A percentile compares a stretch with the other conserved stretches of the same genome.
Conservation (phyloP, 2,888 invertebrate species). For the Acanthosepion esculentum region DNA sequence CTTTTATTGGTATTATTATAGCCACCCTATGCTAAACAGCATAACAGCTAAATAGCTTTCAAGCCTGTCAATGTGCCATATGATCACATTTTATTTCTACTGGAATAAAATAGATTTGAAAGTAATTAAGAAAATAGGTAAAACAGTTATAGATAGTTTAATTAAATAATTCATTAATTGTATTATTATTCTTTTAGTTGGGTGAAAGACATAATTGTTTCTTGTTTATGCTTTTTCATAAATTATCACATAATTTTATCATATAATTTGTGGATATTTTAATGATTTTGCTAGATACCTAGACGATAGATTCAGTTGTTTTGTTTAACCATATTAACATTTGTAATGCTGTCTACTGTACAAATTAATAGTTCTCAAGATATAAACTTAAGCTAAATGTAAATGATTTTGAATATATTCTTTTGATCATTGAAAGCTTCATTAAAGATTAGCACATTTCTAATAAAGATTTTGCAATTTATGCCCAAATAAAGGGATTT, state of each 20-base stretch:
- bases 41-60: no score
- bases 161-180: neutral
- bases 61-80: no score
- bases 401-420: no score
- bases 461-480: no score
- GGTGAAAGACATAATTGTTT: neutral
- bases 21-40: no score
- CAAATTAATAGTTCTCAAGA: no score
- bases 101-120: neutral
- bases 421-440: no score
- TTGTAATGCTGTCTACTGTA: neutral
- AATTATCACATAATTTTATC: neutral
- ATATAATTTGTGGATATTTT: neutral
- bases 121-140: neutral
- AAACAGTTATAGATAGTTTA: neutral
- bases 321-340: neutral
- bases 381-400: no score
- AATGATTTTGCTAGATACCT: neutral
- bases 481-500: no score
- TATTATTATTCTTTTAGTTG: neutral
- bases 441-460: no score
- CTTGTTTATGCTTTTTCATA: neutral
- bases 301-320: neutral
- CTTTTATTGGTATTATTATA: no score
- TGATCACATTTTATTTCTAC: no score